Conservation (phyloP, 1,140 invertebrate genomes). For the Dendroctonus ponderosae region DNA sequence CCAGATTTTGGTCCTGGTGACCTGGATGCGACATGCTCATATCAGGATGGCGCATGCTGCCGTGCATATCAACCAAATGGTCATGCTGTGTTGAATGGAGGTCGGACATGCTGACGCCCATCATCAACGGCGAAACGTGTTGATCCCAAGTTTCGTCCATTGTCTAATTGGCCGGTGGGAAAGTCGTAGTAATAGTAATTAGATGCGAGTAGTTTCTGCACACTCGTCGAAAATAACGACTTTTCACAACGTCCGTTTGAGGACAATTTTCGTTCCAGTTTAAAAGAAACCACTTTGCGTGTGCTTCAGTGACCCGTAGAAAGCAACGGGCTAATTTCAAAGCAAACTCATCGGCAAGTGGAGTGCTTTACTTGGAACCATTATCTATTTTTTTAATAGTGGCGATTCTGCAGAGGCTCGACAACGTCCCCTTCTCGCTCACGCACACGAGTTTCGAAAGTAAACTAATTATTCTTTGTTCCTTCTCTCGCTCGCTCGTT, state of each 20-base stretch:
- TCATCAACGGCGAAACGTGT: constrained; percentile 49
- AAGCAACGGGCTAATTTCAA: constrained; percentile 23
- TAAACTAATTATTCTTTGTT: constrained; percentile 12
- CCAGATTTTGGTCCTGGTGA: constrained; percentile 11
- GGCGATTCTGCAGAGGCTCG: background rate
- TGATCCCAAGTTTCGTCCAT: constrained; percentile 51
- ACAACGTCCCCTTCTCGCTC: constrained; percentile 2
- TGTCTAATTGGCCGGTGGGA: constrained; percentile 18
- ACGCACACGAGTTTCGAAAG: constrained; percentile 3
- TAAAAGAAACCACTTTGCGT: constrained; percentile 14
- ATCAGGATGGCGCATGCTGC: background rate
- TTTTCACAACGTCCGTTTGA: background rate
- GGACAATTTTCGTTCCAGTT: constrained; percentile 19
- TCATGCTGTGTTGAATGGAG: constrained; percentile 35
- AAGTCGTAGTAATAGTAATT: too few relatives aligned
- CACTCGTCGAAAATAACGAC: too few relatives aligned
- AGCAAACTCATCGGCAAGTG: constrained; percentile 17
- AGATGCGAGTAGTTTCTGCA: too few relatives aligned
- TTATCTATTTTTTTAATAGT: constrained; percentile 19
- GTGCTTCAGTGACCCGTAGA: constrained; percentile 18
- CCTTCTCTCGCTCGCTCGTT: background rate
- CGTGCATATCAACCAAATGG: constrained; percentile 38
- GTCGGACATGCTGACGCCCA: constrained; percentile 47
- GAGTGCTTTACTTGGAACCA: constrained; percentile 24
- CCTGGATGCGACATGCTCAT: constrained; percentile 29